Evolutionary conservation across 2,113 vertebrate species (phyloP).

Genomic region (Rousettus leschenaultii): DNA sequence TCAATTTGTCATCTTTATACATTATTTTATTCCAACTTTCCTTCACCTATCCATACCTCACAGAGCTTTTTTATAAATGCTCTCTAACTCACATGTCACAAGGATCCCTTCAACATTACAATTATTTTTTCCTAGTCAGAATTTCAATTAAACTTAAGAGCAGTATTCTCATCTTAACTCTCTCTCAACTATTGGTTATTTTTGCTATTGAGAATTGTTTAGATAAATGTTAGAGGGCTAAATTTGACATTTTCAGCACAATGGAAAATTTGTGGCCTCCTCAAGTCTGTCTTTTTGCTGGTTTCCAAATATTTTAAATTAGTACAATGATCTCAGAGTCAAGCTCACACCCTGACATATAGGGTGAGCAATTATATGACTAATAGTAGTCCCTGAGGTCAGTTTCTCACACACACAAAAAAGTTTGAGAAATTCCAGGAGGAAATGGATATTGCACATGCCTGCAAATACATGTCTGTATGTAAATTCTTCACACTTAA

Average conservation of each 20-base stretch:
- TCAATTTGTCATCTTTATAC: neutral
- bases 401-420: neutral
- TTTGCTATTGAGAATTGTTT: neutral
- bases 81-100: neutral
- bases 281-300: neutral
- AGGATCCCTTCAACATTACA: neutral
- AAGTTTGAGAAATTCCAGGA: neutral
- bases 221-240: neutral
- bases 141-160: neutral
- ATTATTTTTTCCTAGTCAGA: neutral
- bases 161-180: neutral
- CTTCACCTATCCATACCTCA: neutral
- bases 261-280: neutral
- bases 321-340: neutral
- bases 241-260: neutral
- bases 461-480: neutral
- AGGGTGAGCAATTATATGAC: neutral
- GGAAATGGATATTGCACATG: neutral
- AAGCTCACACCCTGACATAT: neutral
- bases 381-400: neutral
- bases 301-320: conserved; percentile 27
- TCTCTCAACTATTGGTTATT: neutral
- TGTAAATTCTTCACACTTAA: neutral
- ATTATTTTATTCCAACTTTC: neutral
- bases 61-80: neutral